Percentiles rank a stretch among this genome's conserved stretches.
These are phyloP conservation scores for Heptranchias perlo DNA, from an alignment of 2,113 vertebrate species.

Conservation along the genomic window DNA sequence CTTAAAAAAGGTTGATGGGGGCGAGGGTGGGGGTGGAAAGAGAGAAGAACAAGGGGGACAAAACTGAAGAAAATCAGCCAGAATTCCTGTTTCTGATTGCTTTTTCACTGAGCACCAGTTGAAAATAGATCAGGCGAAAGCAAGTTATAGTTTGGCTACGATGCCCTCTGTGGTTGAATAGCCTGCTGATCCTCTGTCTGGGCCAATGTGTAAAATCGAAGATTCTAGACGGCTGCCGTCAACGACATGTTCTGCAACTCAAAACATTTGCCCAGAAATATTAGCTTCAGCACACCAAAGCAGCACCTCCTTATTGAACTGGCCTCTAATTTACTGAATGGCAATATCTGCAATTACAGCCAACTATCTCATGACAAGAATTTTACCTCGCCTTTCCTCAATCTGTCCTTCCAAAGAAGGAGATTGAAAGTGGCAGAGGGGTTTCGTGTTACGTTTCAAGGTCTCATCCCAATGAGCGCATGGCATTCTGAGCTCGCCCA, in stretches of 20 bases:
- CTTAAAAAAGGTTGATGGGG: not conserved
- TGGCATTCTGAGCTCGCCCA: not conserved
- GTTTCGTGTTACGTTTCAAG: not conserved
- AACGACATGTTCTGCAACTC: not conserved
- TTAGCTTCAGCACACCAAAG: not conserved
- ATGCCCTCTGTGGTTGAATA: not conserved
- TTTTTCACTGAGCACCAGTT: not conserved
- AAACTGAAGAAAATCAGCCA: not conserved
- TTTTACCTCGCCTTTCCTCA: not conserved
- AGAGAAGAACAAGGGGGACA: not conserved
- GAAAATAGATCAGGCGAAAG: not conserved
- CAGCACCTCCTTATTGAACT: not conserved
- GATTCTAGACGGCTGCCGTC: not conserved
- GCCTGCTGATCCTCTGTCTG: not conserved
- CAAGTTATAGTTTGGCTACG: not conserved
- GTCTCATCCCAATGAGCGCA: not conserved
- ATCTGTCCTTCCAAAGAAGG: too few species aligned
- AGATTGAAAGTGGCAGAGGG: not conserved
- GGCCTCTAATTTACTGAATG: not conserved
- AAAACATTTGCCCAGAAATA: not conserved
- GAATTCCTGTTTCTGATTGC: not conserved
- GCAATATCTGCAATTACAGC: not conserved
- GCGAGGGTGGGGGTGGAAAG: not conserved
- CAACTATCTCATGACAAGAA: not conserved
- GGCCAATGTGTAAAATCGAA: not conserved